Conservation (phyloP, 1,140 invertebrate genomes). For the Thaumatotibia leucotreta region DNA sequence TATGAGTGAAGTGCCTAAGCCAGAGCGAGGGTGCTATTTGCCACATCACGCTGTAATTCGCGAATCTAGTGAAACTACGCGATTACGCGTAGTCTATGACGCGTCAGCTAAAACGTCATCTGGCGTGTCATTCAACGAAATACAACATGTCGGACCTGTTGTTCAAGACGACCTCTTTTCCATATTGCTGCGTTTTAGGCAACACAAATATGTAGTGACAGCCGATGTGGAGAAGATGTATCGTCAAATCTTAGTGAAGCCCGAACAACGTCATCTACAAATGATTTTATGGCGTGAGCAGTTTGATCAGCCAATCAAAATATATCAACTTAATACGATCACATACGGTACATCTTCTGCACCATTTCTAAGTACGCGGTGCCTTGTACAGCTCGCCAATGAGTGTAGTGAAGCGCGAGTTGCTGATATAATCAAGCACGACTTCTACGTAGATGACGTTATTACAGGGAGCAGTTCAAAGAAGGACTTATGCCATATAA, state of each 20-base stretch:
- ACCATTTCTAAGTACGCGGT: conserved; percentile 22
- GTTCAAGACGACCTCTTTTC: conserved; percentile 55
- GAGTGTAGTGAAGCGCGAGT: not conserved
- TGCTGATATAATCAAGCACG: not conserved
- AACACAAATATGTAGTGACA: conserved; percentile 40
- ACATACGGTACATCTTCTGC: conserved; percentile 36
- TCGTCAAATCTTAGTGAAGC: conserved; percentile 34
- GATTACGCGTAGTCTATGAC: conserved; percentile 55
- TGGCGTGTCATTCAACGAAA: conserved; percentile 51
- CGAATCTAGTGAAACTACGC: conserved; percentile 37
- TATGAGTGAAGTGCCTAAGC: conserved; percentile 29
- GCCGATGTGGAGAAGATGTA: conserved; percentile 66
- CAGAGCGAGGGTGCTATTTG: conserved; percentile 18
- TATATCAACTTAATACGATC: conserved; percentile 30
- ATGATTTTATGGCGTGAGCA: conserved; percentile 33
- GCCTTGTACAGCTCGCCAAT: conserved; percentile 14
- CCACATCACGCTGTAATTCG: conserved; percentile 48
- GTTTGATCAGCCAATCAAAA: conserved; percentile 17
- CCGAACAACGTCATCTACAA: conserved; percentile 34
- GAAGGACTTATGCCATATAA: not conserved
- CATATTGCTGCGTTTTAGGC: conserved; percentile 42
- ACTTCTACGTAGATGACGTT: conserved; percentile 20
- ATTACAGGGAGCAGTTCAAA: conserved; percentile 7
- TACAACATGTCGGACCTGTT: conserved; percentile 45
- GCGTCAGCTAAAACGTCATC: conserved; percentile 41